A percentile compares a stretch with the other conserved stretches of the same genome.
These are phyloP conservation scores for Gymnosoma rotundatum DNA, from an alignment of 2,888 invertebrate species.

Conservation along the genomic window DNA sequence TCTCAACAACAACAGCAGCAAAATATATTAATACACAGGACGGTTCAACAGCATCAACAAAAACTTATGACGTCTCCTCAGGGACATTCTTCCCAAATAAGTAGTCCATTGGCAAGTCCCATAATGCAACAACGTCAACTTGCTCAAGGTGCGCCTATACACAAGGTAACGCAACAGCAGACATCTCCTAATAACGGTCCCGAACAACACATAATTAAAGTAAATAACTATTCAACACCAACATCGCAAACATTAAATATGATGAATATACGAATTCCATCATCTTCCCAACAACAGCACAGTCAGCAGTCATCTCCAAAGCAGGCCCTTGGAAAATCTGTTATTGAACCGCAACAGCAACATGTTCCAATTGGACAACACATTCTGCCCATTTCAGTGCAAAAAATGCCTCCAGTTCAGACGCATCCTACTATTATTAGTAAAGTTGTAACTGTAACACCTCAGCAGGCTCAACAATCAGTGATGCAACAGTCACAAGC, in stretches of 20 bases:
- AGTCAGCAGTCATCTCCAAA: slow-evolving; percentile 29
- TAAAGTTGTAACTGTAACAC: slow-evolving; percentile 79
- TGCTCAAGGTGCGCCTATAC: slow-evolving; percentile 77
- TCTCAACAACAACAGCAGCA: slow-evolving; percentile 68
- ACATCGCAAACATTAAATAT: slow-evolving; percentile 64
- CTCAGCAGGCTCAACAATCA: slow-evolving; percentile 78
- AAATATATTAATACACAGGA: slow-evolving; percentile 47
- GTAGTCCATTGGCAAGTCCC: slow-evolving; percentile 59
- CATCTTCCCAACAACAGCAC: slow-evolving; percentile 55
- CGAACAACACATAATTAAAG: slow-evolving; percentile 75
- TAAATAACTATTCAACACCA: slow-evolving; percentile 71
- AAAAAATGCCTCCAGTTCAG: slow-evolving; percentile 77
- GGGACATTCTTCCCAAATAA: slow-evolving; percentile 32
- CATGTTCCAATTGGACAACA: slow-evolving; percentile 71
- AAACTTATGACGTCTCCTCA: slow-evolving; percentile 71
- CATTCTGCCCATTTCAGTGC: slow-evolving; percentile 75
- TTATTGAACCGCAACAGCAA: slow-evolving; percentile 62
- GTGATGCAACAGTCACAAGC: slow-evolving; percentile 71
- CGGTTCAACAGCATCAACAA: slow-evolving; percentile 65
- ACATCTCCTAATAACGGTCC: slow-evolving; percentile 75
- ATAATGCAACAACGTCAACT: slow-evolving; percentile 70
- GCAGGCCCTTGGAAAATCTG: slow-evolving; percentile 46
- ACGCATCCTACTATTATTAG: slow-evolving; percentile 79
- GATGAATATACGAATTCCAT: slow-evolving; percentile 61
- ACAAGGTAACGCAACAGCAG: slow-evolving; percentile 73